These are phyloP conservation scores for Cerastis leucographa DNA, from an alignment of 2,888 invertebrate species.

Conservation along the genomic window DNA sequence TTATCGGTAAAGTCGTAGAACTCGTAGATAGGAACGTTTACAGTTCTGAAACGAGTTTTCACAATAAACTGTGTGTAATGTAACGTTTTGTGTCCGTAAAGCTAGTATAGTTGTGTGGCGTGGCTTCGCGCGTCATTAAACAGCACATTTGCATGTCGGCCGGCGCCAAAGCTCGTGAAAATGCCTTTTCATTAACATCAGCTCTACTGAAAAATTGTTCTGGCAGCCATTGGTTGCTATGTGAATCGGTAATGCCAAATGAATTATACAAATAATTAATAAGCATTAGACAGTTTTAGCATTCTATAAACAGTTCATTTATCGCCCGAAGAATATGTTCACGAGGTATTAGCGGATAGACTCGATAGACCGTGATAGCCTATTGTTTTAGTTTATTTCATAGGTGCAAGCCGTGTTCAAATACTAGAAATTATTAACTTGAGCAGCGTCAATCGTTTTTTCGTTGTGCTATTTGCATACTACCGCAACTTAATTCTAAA, in stretches of 20 bases:
- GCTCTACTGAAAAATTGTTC: conserved; percentile 87
- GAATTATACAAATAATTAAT: conserved; percentile 61
- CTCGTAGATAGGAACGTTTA: conserved; percentile 41
- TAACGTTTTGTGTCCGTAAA: conserved; percentile 69
- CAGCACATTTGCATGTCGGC: conserved; percentile 86
- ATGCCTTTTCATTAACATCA: conserved; percentile 90
- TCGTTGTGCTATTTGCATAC: not conserved
- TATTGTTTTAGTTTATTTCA: conserved; percentile 14
- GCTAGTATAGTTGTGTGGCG: conserved; percentile 77
- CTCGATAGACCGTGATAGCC: conserved; percentile 1
- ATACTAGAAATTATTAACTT: not conserved
- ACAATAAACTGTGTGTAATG: conserved; percentile 70
- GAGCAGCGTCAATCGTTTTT: not conserved
- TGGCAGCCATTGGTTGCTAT: conserved; percentile 76
- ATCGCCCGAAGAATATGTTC: conserved; percentile 36
- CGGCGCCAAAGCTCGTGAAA: conserved; percentile 90
- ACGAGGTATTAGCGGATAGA: conserved; percentile 1
- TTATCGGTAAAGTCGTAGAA: conserved; percentile 48
- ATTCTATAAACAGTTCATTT: conserved; percentile 33
- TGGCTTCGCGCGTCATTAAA: conserved; percentile 87
- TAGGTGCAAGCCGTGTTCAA: not conserved
- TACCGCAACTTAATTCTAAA: not conserved
- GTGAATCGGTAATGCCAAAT: conserved; percentile 67
- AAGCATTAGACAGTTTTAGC: conserved; percentile 44
- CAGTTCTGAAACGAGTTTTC: conserved; percentile 56